Percentiles rank a stretch among this genome's conserved stretches.
phyloP scores from a whole-genome alignment of 2,888 invertebrate species.

The Noctua fimbriata region DNA sequence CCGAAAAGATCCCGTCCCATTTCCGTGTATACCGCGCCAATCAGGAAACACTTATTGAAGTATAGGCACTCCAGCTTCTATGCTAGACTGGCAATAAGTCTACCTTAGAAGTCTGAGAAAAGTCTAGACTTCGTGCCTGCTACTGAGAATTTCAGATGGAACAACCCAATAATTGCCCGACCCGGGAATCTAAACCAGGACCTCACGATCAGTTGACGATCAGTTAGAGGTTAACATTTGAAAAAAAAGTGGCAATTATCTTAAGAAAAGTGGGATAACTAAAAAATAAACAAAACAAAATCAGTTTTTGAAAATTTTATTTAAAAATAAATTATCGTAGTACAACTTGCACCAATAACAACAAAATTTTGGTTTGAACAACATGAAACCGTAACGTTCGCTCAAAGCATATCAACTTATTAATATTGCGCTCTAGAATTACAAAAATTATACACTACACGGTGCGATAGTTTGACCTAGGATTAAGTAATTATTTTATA shows the following conservation, averaged over 20 bases:
- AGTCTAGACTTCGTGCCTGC: neutral
- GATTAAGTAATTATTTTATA: conserved; percentile 70
- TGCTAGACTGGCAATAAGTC: no score
- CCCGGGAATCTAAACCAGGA: no score
- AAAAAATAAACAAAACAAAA: conserved; percentile 59
- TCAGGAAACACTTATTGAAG: no score
- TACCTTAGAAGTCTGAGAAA: no score
- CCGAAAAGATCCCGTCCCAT: neutral
- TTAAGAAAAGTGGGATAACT: neutral
- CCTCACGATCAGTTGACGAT: neutral
- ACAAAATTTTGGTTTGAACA: conserved; percentile 90
- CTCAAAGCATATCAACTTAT: conserved; percentile 84
- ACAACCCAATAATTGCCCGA: neutral
- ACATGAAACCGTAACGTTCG: conserved; percentile 86
- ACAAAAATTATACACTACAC: conserved; percentile 80
- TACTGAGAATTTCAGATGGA: neutral
- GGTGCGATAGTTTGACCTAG: conserved; percentile 78
- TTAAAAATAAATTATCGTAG: conserved; percentile 90
- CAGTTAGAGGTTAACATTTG: neutral
- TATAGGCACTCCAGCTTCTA: no score
- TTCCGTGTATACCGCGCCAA: no score
- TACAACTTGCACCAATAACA: conserved; percentile 90
- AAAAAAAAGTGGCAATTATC: neutral
- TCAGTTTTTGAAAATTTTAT: conserved; percentile 84
- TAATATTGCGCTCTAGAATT: conserved; percentile 79